Base-by-base conservation (phyloP, 2,888 invertebrate species). In the Phortica okadai region DNA sequence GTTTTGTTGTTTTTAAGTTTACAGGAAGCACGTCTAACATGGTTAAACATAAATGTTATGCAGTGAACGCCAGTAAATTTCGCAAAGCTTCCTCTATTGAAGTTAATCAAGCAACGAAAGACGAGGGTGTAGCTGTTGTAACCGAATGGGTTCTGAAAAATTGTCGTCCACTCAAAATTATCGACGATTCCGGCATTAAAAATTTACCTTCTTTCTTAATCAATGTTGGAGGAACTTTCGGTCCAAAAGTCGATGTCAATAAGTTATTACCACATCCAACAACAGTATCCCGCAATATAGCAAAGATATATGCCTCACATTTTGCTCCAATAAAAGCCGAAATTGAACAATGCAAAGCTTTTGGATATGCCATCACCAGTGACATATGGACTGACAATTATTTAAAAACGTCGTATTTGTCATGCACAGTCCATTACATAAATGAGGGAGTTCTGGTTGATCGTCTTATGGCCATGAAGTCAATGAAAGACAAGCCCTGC, bases 271-370 rank as follows among this genome's bases (percentile, higher is more conserved):
- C 79, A n/a, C 77, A 78, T 54, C 76, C 79, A 44, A 77, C 76
- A 59, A 81, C 79, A 50, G n/a, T 72, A 79, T n/a, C n/a, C n/a
- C n/a, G 76, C 54, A 81, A 81, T 73, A 59, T 81, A 41, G 56
- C 74, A 11, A 73, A 59, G 7, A 21, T 77, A 41, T 74, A 78
- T 58, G 16, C 16, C 7, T 5, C 7, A 14, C 58, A 59, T 59
- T 76, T 80, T 41, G 14, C 66, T 10, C 50, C 62, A 70, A 64
- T 78, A 10, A 77, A 73, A 62, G 54, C n/a, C 14, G 62, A 76
- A 76, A 76, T 76, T 41, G 4, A 4, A 42, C 2, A 14, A 41
- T 41, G 41, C n/a, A 66, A 42, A 41, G 14, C 3, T 42, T 66
- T 10, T 8, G 66, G 66, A n/a, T 66, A 66, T 11, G 42, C 14